Conservation (phyloP, 2,113 vertebrate genomes). For the Glareola pratincola region DNA sequence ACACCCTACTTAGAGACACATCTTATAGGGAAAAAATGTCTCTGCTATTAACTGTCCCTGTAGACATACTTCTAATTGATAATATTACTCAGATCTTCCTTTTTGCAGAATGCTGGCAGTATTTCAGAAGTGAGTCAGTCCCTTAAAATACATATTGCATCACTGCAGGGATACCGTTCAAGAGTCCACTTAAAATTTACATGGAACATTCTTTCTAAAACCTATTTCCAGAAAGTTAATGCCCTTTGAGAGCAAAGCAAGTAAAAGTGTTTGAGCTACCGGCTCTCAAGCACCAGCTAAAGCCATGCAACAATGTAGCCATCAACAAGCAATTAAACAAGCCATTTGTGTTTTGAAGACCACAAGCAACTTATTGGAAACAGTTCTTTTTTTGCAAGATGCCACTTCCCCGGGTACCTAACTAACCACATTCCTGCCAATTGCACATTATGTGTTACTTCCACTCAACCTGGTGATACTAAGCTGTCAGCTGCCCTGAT, state of each 20-base stretch:
- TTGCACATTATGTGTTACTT: background rate
- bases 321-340: background rate
- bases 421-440: background rate
- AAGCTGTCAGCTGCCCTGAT: background rate
- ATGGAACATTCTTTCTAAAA: constrained; percentile 31
- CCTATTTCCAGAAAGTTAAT: constrained; percentile 10
- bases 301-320: background rate
- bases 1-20: background rate
- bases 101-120: constrained; percentile 42
- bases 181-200: constrained; percentile 45
- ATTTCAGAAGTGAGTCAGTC: constrained; percentile 57
- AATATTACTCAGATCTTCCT: constrained; percentile 40
- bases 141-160: constrained; percentile 56
- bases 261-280: background rate
- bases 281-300: background rate
- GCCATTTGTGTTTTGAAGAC: background rate
- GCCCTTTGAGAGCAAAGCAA: background rate
- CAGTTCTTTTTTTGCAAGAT: background rate
- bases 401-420: background rate
- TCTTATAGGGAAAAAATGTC: background rate
- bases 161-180: constrained; percentile 38
- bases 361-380: background rate
- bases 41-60: background rate
- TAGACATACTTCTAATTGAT: constrained; percentile 10
- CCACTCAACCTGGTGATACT: background rate